phyloP scores from a whole-genome alignment of 2,113 vertebrate species.

The Pseudopipra pipra region DNA sequence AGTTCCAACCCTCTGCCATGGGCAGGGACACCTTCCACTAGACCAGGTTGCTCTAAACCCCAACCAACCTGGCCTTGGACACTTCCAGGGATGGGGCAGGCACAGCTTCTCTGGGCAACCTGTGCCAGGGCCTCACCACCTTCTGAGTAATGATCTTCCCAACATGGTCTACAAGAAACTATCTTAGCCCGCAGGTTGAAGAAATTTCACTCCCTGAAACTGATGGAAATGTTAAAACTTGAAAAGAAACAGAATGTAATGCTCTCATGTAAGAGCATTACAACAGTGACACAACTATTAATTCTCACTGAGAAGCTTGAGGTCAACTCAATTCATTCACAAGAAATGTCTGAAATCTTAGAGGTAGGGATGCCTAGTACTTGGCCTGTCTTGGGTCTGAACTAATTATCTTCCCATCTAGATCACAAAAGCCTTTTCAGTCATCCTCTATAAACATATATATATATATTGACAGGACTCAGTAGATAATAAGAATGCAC shows the following conservation, averaged over 20 bases:
- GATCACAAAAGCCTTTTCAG: background rate
- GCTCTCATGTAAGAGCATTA: background rate
- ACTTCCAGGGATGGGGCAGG: background rate
- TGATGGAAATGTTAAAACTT: background rate
- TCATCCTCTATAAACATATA: background rate
- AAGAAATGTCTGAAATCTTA: background rate
- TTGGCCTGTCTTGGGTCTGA: background rate
- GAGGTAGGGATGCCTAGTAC: background rate
- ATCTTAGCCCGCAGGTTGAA: background rate
- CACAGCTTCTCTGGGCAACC: background rate
- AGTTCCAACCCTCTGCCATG: accelerated
- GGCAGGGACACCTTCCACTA: background rate
- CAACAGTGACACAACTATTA: background rate
- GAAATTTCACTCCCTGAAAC: background rate
- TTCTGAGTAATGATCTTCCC: background rate
- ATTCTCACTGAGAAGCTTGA: background rate
- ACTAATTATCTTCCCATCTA: background rate
- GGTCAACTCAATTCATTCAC: background rate
- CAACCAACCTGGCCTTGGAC: accelerated
- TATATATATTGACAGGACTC: background rate
- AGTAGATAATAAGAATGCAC: background rate
- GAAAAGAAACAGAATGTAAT: background rate
- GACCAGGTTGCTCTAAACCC: background rate
- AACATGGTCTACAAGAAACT: background rate
- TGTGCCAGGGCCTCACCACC: background rate